Base-by-base conservation (phyloP, 2,888 invertebrate genomes). In the Agapetus fuscipes region DNA sequence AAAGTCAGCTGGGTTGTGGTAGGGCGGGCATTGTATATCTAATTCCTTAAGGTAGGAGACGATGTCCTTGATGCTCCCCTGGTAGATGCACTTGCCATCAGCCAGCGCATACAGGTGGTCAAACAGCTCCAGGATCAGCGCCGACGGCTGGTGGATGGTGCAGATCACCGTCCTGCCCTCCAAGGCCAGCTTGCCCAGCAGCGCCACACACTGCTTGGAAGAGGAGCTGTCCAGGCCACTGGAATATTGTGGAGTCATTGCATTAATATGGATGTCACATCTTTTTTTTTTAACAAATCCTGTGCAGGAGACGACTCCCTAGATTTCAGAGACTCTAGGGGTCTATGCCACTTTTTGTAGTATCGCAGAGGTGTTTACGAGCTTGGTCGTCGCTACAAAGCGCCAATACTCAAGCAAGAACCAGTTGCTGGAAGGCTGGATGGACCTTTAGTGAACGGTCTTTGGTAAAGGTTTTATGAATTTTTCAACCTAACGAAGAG, bases 81-180 rank as follows among this genome's bases (percentile, higher is more conserved):
- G 78, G 57, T 83, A 88, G 12, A 83, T 77, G 55, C 87, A 88
- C 48, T 73, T 69, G 0, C 93, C 94, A 20, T 76, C 78, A 0
- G 83, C 81, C 12, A 95, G 62, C 20, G 86, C 82, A 60, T 90
- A 93, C 27, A 94, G 61, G 56, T 89, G 79, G 62, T 94, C 91
- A 58, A 94, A 86, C 80, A 89, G 83, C 54, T 83, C 81, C 52
- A 93, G 81, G 30, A 91, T 69, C 33, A 80, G 68, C 2, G 90
- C 88, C 43, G 88, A 89, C 0, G 94, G 93, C 59, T 94, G 93
- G 61, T 94, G 94, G 55, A 94, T 87, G 12, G 87, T 86, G 54
- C 87, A 85, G 38, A 94, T 77, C 43, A 94, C 78, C 2, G 89
- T 91, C 50, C 88, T 72, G 6, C 93, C 93, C 53, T 87, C 85